Base-by-base conservation (phyloP, 92 coral and sea anemone genomes). In the Anthopleura xanthogrammica region DNA sequence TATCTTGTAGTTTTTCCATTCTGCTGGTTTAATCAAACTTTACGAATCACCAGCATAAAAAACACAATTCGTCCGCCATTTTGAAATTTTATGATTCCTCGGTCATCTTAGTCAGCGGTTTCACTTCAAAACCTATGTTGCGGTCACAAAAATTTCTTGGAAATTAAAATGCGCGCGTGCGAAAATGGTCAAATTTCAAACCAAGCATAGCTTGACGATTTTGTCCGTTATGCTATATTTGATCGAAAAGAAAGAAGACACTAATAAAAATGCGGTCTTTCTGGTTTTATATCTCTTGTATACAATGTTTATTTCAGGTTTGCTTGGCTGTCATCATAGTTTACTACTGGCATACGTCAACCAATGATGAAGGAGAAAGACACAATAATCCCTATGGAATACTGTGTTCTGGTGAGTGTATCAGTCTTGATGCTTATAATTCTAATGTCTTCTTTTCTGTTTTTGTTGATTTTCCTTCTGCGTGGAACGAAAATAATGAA, bases 1-100 rank as follows among this genome's bases (percentile, higher is more conserved):
- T 81, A 23, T 52, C 84, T 81, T 71, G 84, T 12, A 81, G n/a
- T 70, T 81, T 81, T n/a, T 81, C 84, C 84, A 81, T 81, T 70
- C 22, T 68, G 16, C 12, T 2, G 42, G 5, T 68, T 24, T 1
- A 24, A 68, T 68, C 12, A n/a, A 68, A 23, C 36, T 29, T 36
- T 0, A 68, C 42, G 16, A 68, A 24, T 12, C 43, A 68, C 10
- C 17, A 4, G 24, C 41, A 8, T 64, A 12, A 36, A 68, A 7
- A 20, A 1, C 46, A 22, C 77, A 80, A 68, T 23, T 58, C 83
- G 83, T 65, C 83, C 83, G 84, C 84, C 84, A 81, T 81, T 46
- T 81, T 81, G 84, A 48, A 29, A 40, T 79, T 58, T 11, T 3
- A 64, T 36, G 42, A 43, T 60, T 24, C 83, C 76, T 23, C 60